Evolutionary conservation across 2,797 vertebrate genomes (phyloP), one percentile per base, ranked within the genome.

Genomic region (Lophura swinhoii): DNA sequence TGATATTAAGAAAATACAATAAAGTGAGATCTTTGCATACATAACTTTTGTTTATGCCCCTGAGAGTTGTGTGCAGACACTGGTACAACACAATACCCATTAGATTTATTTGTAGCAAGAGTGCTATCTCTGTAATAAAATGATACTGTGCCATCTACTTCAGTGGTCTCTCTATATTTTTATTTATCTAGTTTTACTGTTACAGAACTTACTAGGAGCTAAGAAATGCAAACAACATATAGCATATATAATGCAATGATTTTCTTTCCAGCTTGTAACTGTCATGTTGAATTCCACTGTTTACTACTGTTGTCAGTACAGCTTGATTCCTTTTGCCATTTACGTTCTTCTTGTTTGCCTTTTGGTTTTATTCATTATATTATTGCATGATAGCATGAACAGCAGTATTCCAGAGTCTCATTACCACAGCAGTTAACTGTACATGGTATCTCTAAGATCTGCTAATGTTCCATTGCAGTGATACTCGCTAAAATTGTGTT

Each of bases 1-100:
- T 60, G 10, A 44, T 90, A 85, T 33, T 95, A 78, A 92, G 81
- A 67, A 94, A 93, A 86, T 81, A 75, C 3, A 87, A 56, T 81
- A 72, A 88, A 66, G 18, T 56, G 53, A 88, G 14, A 73, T 74
- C 37, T 80, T 28, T 60, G 66, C 2, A 1, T 74, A 64, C 1
- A 0, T 84, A 71, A 43, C 73, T 77, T 90, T 91, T 80, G 71
- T 87, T 84, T 90, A 66, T 87, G 59, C 22, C 37, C 9, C 22
- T 46, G 29, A 76, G 79, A 86, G 59, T 53, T 94, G 41, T 43
- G 11, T 1, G 1, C 21, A 56, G 63, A 51, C 67, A 46, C 37
- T 46, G 63, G 76, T 49, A 23, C 33, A 78, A 53, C 28, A 67
- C 66, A 58, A 20, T 28, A 13, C 5, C 51, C 4, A 3, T 55